Percentiles rank a stretch among this genome's conserved stretches.
Evolutionary conservation across 2,113 vertebrate genomes (phyloP).

Genomic region (Tragulus kanchil): DNA sequence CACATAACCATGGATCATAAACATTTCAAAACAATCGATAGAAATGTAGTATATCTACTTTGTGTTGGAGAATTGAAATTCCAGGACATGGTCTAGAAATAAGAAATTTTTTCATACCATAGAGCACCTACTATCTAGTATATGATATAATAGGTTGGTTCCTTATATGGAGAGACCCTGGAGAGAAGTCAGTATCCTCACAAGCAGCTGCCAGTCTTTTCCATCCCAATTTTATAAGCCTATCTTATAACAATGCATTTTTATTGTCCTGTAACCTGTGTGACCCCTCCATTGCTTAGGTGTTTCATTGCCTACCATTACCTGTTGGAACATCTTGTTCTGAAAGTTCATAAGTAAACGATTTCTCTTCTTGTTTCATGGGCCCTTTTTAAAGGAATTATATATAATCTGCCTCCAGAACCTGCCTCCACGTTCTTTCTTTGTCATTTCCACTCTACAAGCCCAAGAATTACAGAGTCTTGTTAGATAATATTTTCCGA

Average conservation of each 20-base stretch:
- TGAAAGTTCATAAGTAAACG: neutral
- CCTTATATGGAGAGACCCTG: neutral
- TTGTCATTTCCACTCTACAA: neutral
- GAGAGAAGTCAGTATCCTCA: neutral
- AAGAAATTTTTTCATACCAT: neutral
- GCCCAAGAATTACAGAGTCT: conserved; percentile 23
- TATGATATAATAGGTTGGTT: neutral
- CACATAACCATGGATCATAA: neutral
- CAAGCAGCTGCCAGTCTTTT: neutral
- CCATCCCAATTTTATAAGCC: neutral
- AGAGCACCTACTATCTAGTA: neutral
- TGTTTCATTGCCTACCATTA: neutral
- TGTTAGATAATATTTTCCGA: conserved; percentile 64
- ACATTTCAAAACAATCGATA: neutral
- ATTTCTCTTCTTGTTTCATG: conserved; percentile 42
- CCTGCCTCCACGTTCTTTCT: conserved; percentile 1
- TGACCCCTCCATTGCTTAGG: neutral
- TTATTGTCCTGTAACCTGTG: neutral
- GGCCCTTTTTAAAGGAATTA: conserved; percentile 2
- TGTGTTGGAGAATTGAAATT: neutral
- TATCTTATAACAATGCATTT: conserved; percentile 8
- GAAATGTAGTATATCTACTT: neutral
- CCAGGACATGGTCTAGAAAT: neutral
- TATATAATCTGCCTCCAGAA: neutral
- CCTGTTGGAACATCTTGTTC: neutral